Percentiles rank a stretch among this genome's conserved stretches.
These are phyloP conservation scores for Dendrolimus kikuchii DNA, from an alignment of 1,140 invertebrate genomes.

Conservation along the genomic window DNA sequence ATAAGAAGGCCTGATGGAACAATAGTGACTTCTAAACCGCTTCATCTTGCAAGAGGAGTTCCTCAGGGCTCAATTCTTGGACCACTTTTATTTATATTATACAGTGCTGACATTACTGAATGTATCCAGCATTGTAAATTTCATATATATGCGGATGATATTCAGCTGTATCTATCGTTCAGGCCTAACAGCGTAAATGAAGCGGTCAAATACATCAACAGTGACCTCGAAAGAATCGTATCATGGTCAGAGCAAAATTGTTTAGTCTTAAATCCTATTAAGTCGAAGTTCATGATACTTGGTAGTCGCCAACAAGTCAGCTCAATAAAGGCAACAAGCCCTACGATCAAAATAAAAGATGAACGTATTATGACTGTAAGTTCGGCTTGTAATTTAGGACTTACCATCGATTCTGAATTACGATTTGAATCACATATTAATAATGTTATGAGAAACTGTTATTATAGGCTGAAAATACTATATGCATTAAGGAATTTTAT, in stretches of 20 bases:
- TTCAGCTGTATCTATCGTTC: no score
- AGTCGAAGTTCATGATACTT: slow-evolving; percentile 11
- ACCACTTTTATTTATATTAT: slow-evolving; percentile 4
- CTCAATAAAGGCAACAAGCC: not conserved
- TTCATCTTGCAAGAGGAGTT: no score
- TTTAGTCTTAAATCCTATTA: slow-evolving; percentile 7
- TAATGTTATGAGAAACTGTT: slow-evolving; percentile 10
- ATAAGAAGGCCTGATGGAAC: not conserved
- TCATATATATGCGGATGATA: no score
- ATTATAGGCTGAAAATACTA: slow-evolving; percentile 13
- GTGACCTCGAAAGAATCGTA: no score
- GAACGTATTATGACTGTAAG: not conserved
- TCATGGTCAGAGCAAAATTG: not conserved
- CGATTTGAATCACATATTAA: slow-evolving; percentile 13
- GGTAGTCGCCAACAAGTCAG: slow-evolving; percentile 4
- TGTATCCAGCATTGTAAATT: no score
- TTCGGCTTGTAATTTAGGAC: not conserved
- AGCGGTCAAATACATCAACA: no score
- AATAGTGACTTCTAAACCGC: not conserved
- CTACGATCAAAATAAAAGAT: not conserved
- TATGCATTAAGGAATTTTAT: slow-evolving; percentile 12
- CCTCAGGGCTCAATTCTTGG: slow-evolving; percentile 1
- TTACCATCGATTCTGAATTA: not conserved
- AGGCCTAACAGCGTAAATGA: no score
- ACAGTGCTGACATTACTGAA: slow-evolving; percentile 3